phyloP scores from a whole-genome alignment of 2,888 invertebrate species.

The Cyclophora punctaria region DNA sequence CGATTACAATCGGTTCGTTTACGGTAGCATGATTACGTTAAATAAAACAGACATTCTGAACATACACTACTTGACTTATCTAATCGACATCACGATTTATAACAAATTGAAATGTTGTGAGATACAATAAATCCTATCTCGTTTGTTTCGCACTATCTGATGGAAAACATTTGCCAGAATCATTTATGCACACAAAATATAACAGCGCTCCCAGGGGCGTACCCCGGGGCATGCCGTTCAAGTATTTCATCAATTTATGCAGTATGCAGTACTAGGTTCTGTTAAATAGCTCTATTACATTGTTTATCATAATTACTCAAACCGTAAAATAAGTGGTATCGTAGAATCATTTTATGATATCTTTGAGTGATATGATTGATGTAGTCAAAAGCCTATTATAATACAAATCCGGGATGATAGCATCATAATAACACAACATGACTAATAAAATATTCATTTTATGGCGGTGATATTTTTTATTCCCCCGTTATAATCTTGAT shows the following conservation, averaged over 20 bases:
- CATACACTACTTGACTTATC: slow-evolving; percentile 9
- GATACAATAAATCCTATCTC: slow-evolving; percentile 1
- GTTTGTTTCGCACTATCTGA: too few species aligned
- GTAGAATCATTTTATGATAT: too few species aligned
- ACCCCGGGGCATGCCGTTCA: too few species aligned
- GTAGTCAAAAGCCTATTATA: slow-evolving; percentile 11
- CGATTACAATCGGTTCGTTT: slow-evolving; percentile 12
- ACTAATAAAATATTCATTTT: slow-evolving; percentile 9
- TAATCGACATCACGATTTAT: slow-evolving; percentile 16
- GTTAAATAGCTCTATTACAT: too few species aligned
- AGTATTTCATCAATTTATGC: too few species aligned
- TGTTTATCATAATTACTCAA: too few species aligned
- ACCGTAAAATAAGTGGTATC: too few species aligned
- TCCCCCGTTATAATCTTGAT: slow-evolving; percentile 10
- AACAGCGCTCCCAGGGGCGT: too few species aligned
- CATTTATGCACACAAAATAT: too few species aligned
- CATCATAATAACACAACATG: background rate
- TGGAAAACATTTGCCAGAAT: too few species aligned
- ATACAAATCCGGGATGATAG: slow-evolving; percentile 3
- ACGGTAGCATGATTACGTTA: slow-evolving; percentile 19
- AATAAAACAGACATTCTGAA: slow-evolving; percentile 14
- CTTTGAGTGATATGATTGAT: slow-evolving; percentile 7
- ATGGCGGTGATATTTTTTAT: slow-evolving; percentile 7
- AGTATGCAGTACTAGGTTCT: too few species aligned
- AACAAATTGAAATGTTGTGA: slow-evolving; percentile 9